A percentile compares a stretch with the other conserved stretches of the same genome.
Evolutionary conservation across 2,888 invertebrate species (phyloP).

Genomic region (Carabus problematicus): DNA sequence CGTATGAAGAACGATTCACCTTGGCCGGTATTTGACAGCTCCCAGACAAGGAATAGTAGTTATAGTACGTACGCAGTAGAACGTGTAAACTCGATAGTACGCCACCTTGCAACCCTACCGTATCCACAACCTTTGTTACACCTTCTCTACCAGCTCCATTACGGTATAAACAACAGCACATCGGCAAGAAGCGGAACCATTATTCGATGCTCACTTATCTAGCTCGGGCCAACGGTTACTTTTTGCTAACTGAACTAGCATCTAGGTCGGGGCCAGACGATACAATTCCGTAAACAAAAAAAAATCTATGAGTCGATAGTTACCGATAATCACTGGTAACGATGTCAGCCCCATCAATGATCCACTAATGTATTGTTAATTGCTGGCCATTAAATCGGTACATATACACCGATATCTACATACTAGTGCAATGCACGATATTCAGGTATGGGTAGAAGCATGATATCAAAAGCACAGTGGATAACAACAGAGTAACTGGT

Average conservation of each 20-base stretch:
- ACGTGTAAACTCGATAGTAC: not conserved
- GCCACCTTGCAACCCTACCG: not conserved
- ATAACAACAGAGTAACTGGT: constrained; percentile 6
- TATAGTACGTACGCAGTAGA: not conserved
- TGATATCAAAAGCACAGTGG: not conserved
- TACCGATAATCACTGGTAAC: constrained; percentile 32
- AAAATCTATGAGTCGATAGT: constrained; percentile 23
- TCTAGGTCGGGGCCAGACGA: constrained; percentile 30
- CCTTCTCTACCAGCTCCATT: not conserved
- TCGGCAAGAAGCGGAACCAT: constrained; percentile 19
- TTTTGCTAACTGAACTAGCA: constrained; percentile 35
- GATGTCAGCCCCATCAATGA: constrained; percentile 31
- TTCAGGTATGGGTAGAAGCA: not conserved
- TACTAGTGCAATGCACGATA: too few relatives aligned
- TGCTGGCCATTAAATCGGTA: constrained; percentile 21
- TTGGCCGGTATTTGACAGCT: constrained; percentile 36
- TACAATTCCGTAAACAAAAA: constrained; percentile 9
- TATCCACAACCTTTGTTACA: not conserved
- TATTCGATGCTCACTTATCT: constrained; percentile 32
- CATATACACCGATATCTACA: too few relatives aligned
- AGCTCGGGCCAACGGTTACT: constrained; percentile 12
- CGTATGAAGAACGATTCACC: constrained; percentile 29
- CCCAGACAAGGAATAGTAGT: constrained; percentile 21
- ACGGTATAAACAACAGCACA: constrained; percentile 13
- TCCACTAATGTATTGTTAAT: constrained; percentile 38